Conservation (phyloP, 1,140 invertebrate species). For the Drosophila rhopaloa region DNA sequence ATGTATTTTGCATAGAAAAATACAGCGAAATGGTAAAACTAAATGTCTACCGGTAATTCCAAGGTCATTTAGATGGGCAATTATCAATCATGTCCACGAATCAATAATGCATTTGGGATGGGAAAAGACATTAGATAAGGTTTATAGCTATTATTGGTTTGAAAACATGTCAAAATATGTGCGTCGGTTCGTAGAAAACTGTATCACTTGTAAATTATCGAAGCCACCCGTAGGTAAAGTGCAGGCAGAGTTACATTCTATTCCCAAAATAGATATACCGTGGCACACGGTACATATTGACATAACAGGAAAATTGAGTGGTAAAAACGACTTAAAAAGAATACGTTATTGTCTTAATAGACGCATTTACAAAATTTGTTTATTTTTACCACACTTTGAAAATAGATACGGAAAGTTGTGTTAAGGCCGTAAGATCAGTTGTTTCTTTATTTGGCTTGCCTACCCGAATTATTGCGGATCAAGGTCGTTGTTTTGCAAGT, state of each 20-base stretch:
- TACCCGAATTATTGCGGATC: too few species aligned
- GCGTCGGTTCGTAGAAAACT: not conserved
- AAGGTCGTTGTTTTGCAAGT: too few species aligned
- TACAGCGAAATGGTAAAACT: too few species aligned
- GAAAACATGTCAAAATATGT: too few species aligned
- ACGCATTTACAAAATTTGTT: slow-evolving; percentile 9
- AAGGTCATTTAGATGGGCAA: too few species aligned
- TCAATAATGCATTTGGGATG: too few species aligned
- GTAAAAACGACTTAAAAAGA: slow-evolving; percentile 11
- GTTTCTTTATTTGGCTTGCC: not conserved
- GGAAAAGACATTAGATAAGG: too few species aligned
- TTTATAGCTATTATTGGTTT: too few species aligned
- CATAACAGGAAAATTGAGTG: slow-evolving; percentile 16
- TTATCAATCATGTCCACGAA: too few species aligned
- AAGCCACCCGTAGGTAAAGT: slow-evolving; percentile 7
- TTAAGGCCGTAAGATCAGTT: not conserved
- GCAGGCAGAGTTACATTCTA: slow-evolving; percentile 6
- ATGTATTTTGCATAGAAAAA: too few species aligned
- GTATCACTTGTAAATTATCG: slow-evolving; percentile 10
- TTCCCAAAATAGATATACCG: slow-evolving; percentile 1
- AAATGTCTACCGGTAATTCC: too few species aligned
- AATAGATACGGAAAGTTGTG: not conserved
- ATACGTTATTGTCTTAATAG: slow-evolving; percentile 4
- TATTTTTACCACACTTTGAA: not conserved
- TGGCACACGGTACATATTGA: slow-evolving; percentile 1